Base-by-base conservation (phyloP, 2,888 invertebrate species). In the Brachylomia viminalis region DNA sequence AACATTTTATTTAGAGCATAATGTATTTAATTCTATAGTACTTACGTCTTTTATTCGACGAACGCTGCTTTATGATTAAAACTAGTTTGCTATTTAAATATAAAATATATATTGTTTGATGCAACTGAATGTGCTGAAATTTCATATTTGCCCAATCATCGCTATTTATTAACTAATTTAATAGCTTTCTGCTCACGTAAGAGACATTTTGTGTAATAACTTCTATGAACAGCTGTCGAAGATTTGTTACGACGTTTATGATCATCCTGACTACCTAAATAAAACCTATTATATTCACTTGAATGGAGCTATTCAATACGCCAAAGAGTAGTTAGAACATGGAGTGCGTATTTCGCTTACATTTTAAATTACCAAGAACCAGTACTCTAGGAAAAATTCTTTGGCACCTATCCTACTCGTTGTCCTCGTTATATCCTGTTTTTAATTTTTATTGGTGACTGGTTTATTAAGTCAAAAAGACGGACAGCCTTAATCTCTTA, bases 191-290 rank as follows among this genome's bases (percentile, higher is more conserved):
- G 66, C 58, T 81, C 30, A 75, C 13, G 56, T 69, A 68, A 76
- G 38, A 65, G 27, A 45, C 49, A 58, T 71, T 67, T 72, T 71
- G 33, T 66, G 49, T 49, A 52, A 64, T 67, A 45, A 64, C 30
- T 77, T 49, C 11, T 42, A 47, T 10, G 59, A 59, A 45, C 52
- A 61, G 56, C 67, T 67, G 45, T 38, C 54, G 38, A 73, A 79
- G 70, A 85, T 73, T 67, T 75, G 49, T 71, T 62, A 49, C 45
- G 67, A 68, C 59, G 71, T 79, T 82, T 79, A 77, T 64, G 72
- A 79, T 70, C 38, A 59, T 71, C 47, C n/a, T 56, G 30, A 72
- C 62, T 56, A 83, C 54, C n/a, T 72, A 10, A 75, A 71, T 58
- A 71, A 15, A 64, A 68, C 33, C 17, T 58, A 52, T 70, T 66